Evolutionary conservation across 1,140 invertebrate genomes (phyloP).

Genomic region (Apolygus lucorum): DNA sequence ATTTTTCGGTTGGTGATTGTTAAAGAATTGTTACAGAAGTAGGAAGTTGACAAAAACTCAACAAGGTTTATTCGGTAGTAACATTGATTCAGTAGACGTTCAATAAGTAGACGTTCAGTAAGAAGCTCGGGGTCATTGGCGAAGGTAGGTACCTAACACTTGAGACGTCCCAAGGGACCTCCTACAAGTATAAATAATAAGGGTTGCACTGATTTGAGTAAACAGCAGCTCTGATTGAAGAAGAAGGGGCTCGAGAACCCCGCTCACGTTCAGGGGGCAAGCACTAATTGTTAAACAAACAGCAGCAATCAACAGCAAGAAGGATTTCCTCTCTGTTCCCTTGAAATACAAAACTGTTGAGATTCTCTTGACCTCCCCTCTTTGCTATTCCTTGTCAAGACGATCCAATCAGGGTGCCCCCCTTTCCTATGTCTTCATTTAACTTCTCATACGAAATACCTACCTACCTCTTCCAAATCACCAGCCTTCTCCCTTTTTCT

Average conservation of each 20-base stretch:
- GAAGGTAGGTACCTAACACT: too few relatives aligned
- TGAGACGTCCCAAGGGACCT: neutral
- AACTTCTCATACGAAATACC: too few relatives aligned
- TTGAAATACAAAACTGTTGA: constrained; percentile 15
- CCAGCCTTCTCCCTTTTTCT: too few relatives aligned
- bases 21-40: too few relatives aligned
- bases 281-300: constrained; percentile 13
- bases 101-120: too few relatives aligned
- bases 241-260: constrained; percentile 2
- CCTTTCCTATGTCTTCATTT: too few relatives aligned
- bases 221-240: constrained; percentile 7
- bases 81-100: too few relatives aligned
- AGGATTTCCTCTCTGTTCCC: constrained; percentile 13
- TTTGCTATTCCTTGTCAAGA: constrained; percentile 16
- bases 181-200: constrained; percentile 9
- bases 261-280: constrained; percentile 3
- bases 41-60: too few relatives aligned
- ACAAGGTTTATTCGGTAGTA: too few relatives aligned
- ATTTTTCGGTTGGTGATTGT: too few relatives aligned
- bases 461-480: too few relatives aligned
- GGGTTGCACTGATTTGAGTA: constrained; percentile 7
- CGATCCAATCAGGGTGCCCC: constrained; percentile 6
- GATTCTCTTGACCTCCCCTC: constrained; percentile 11
- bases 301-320: constrained; percentile 11
- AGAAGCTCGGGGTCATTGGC: too few relatives aligned